These are phyloP conservation scores for Hydrophis major DNA, from an alignment of 2,797 vertebrate genomes.

Conservation along the genomic window DNA sequence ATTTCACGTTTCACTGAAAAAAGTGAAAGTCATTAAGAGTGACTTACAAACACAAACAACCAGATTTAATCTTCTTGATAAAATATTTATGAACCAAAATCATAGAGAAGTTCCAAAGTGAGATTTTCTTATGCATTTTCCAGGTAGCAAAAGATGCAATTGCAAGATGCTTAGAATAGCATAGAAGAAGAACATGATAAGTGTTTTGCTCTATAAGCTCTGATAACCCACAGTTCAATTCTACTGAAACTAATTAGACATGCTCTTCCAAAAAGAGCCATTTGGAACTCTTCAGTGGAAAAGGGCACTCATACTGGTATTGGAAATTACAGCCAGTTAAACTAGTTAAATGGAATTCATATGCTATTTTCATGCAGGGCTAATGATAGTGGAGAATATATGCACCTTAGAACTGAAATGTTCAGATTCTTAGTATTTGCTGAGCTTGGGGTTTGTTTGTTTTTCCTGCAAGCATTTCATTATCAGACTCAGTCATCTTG, in stretches of 20 bases:
- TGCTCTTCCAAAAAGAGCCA: neutral
- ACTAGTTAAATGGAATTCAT: neutral
- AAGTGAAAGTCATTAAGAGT: neutral
- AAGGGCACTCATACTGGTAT: neutral
- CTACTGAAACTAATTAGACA: neutral
- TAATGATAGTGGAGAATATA: neutral
- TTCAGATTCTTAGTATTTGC: neutral
- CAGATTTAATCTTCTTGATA: too few species aligned
- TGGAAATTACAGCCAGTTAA: neutral
- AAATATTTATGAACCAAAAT: neutral
- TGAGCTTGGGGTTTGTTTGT: neutral
- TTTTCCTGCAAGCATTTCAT: neutral
- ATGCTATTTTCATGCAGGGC: neutral
- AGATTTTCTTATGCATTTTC: neutral
- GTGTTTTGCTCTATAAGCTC: neutral
- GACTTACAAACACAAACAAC: neutral
- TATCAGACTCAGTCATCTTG: neutral
- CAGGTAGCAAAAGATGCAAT: neutral
- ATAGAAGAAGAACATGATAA: neutral
- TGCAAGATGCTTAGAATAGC: neutral
- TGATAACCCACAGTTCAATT: neutral
- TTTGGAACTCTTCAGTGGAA: neutral
- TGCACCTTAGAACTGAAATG: neutral
- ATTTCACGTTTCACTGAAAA: neutral
- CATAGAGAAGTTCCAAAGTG: neutral